phyloP scores from a whole-genome alignment of 2,888 invertebrate genomes.

The Drosophila longiperda region DNA sequence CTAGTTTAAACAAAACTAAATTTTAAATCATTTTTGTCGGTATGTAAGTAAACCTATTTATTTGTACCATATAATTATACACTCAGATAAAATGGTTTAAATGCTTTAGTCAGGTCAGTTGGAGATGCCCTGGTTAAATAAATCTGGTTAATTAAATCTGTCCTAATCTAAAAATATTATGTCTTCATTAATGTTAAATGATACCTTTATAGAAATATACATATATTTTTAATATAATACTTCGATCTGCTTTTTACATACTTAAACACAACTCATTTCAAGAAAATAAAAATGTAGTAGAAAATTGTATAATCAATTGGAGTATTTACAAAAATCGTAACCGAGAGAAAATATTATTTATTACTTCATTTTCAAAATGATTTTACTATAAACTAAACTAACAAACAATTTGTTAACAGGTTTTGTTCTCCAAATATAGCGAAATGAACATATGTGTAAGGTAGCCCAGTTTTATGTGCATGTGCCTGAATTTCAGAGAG shows the following conservation, averaged over 20 bases:
- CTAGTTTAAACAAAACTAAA: background rate
- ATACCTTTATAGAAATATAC: background rate
- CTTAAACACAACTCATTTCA: background rate
- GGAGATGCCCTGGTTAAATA: background rate
- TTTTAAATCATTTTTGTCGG: background rate
- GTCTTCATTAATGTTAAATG: background rate
- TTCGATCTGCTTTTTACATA: background rate
- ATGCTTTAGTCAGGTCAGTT: rapidly evolving
- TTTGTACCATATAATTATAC: background rate
- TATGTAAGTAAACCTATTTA: background rate
- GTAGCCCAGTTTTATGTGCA: background rate
- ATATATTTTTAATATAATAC: background rate
- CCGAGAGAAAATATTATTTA: background rate
- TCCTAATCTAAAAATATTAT: too few relatives aligned
- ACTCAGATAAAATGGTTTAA: background rate
- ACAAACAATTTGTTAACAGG: background rate
- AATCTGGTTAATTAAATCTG: background rate
- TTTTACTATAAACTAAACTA: background rate
- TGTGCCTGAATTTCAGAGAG: conserved; percentile 11
- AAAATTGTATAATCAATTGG: background rate
- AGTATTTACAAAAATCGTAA: background rate
- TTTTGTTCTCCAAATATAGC: background rate
- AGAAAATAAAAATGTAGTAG: background rate
- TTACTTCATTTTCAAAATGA: background rate
- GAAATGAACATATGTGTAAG: background rate